Evolutionary conservation across 2,113 vertebrate genomes (phyloP), one percentile per base, ranked within the genome.

Genomic region (Carettochelys insculpta): DNA sequence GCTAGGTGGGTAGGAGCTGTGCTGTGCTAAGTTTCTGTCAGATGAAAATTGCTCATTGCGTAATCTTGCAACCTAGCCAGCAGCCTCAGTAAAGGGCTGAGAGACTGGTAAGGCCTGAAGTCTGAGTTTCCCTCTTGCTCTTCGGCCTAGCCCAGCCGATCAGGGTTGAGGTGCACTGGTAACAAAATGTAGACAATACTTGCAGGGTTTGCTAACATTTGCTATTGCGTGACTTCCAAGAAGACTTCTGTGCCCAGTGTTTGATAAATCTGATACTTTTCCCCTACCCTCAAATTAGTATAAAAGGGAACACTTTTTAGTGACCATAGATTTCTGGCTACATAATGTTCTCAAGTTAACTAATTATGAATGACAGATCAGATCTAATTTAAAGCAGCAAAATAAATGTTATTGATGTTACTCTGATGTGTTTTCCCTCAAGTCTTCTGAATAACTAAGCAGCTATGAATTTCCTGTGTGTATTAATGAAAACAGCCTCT

Each of bases 401-500:
- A 93, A 53, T 77, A 93, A 90, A 51, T 1, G 0, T 52, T 90
- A 90, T 29, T 85, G 81, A 84, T 93, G 80, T 87, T 93, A 93
- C 48, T 68, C n/a, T 82, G 50, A 68, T 85, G 4, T 80, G 51
- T 85, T 78, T 38, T 29, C 50, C 58, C 75, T 81, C 77, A 83
- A 90, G 52, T 56, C 31, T 91, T 77, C 29, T 80, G 89, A 95
- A 81, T 92, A 90, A 90, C 48, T 86, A 92, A 86, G 75, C 54
- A 94, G 92, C 84, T 87, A 81, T 93, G 88, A 93, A 94, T 89
- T 53, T 93, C 81, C 86, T 84, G 82, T 89, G 71, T 76, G 83
- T 86, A 86, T 83, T 92, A 93, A 96, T 93, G 91, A 95, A 92
- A 94, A 96, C 73, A 90, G 92, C 94, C 94, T 94, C 78, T 0